Evolutionary conservation across 2,888 invertebrate species (phyloP), one percentile per base, ranked within the genome.

Genomic region (Dorcus hopei): DNA sequence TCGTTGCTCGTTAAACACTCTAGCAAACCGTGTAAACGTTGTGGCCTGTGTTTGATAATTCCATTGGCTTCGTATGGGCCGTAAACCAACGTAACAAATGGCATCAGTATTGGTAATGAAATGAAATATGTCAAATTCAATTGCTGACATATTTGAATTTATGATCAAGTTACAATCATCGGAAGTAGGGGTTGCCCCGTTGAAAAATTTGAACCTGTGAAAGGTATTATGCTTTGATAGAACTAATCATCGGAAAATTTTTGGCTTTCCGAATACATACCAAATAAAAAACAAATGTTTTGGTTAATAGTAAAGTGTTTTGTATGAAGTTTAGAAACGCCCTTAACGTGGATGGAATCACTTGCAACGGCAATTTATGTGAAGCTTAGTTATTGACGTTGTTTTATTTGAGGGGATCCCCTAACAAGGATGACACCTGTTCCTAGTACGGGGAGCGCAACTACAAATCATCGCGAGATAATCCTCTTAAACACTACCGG

Each of bases 381-480:
- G 16, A 45, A 45, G 45, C 45, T 19, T 9, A 45, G 45, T 45
- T 9, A 45, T 11, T 45, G 45, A 45, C 45, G 19, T 45, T 9
- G 45, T 45, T 45, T 45, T 52, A 51, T 52, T 51, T 45, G 38
- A 42, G 39, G 57, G 51, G 57, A 39, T 47, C 39, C 38, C 16
- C 9, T 45, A 14, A 40, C 40, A 45, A 19, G 47, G n/a, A 40
- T 55, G 65, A 65, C 71, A 71, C 71, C 71, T 71, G 71, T 69
- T 68, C 62, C 47, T 54, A 57, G 62, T 61, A 56, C 54, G 52
- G 67, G 64, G 68, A 61, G 61, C 59, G 58, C 54, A 48, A 61
- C 70, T 68, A 74, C 74, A 74, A 74, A 75, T 74, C 74, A 74
- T 71, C 64, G 63, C 65, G 64, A 69, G 69, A 69, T 74, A 75